Evolutionary conservation across 2,113 vertebrate genomes (phyloP), one percentile per base, ranked within the genome.

Genomic region (Eira barbara): DNA sequence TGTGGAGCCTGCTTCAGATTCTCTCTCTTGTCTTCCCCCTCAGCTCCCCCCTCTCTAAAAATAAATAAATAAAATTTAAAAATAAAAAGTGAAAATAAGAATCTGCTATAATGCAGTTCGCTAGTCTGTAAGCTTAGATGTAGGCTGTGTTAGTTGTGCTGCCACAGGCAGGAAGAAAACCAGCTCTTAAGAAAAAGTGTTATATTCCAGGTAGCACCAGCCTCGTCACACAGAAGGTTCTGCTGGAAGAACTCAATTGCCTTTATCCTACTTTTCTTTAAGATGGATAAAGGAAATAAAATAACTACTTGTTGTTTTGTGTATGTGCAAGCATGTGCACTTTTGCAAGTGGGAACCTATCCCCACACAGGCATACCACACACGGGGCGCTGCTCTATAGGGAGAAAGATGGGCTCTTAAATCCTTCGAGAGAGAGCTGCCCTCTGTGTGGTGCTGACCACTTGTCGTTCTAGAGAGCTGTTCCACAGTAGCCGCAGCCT

Each of bases 221-320:
- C 11, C 39, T 49, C 23, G 18, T 18, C 86, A 79, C 18, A 29
- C 0, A 79, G 21, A 78, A 90, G 18, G 63, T 94, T 95, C 71
- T 90, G 29, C 49, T 87, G 27, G 6, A 27, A 94, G 49, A 95
- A 81, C 7, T 63, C 27, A 81, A 89, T 10, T 59, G 47, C 4
- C 78, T 91, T 92, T 78, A 73, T 71, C 45, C 27, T 87, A 47
- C 55, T 87, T 82, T 94, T 76, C 78, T 85, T 95, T 73, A 95
- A 78, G 34, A 96, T 63, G 13, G 39, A 96, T 92, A 98, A 80
- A 94, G 52, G 34, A 0, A 25, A 76, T 39, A 85, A 73, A 84
- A 92, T 29, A 96, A 45, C 9, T 96, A 90, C 42, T 34, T 86
- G 42, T 95, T 39, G 85, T 78, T 79, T 84, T 65, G 88, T 21